phyloP scores from a whole-genome alignment of 2,113 vertebrate genomes.

The human region DNA sequence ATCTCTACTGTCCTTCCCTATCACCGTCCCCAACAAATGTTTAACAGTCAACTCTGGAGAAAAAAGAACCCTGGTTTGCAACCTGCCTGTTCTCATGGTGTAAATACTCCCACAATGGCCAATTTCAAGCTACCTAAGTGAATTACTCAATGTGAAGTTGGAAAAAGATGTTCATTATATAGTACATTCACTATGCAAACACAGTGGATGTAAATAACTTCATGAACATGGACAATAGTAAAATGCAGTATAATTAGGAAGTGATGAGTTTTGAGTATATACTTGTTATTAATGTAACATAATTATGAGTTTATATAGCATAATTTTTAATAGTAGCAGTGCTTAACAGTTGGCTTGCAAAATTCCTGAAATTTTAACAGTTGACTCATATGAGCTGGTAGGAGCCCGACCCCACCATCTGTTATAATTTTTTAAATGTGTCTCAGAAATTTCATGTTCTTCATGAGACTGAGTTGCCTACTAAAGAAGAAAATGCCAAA shows the following conservation, averaged over 20 bases:
- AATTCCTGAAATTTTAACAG: neutral
- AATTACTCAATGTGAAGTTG: too few relatives aligned
- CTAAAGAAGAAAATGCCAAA: neutral
- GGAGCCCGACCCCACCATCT: neutral
- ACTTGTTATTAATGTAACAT: neutral
- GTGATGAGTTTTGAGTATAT: neutral
- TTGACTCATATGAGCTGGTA: neutral
- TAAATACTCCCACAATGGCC: neutral
- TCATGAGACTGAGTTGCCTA: neutral
- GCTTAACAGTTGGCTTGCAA: neutral
- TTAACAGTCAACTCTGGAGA: neutral
- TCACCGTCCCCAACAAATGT: neutral
- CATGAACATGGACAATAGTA: neutral
- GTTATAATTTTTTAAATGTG: neutral
- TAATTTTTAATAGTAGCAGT: neutral
- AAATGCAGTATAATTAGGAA: neutral
- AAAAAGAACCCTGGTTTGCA: neutral
- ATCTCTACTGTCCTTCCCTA: rapidly evolving
- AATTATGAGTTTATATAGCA: neutral
- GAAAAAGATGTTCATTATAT: neutral
- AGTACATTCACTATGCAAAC: too few relatives aligned
- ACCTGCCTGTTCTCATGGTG: neutral
- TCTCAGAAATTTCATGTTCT: neutral
- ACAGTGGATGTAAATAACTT: neutral
- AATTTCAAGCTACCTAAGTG: too few relatives aligned